These are phyloP conservation scores for Drosophila mettleri DNA, from an alignment of 2,888 invertebrate species.

Conservation along the genomic window DNA sequence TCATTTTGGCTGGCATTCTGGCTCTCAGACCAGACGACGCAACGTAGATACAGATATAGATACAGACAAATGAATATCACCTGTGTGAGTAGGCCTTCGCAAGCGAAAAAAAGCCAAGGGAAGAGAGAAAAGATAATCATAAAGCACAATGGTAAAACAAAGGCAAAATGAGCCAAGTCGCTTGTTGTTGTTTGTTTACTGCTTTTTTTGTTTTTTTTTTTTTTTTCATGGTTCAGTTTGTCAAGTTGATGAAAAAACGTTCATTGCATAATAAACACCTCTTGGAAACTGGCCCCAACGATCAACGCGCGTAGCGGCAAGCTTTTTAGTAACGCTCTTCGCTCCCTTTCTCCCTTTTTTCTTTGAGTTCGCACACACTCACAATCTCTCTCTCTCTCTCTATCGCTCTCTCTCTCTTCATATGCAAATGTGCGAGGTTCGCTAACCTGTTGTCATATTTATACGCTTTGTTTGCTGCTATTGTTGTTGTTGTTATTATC, in stretches of 20 bases:
- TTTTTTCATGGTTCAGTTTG: constrained; percentile 68
- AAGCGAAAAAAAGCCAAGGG: constrained; percentile 17
- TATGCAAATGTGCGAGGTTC: constrained; percentile 72
- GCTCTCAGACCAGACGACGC: constrained; percentile 39
- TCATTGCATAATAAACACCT: constrained; percentile 84
- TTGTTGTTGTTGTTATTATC: constrained; percentile 34
- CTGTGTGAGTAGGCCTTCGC: constrained; percentile 38
- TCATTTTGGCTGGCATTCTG: constrained; percentile 51
- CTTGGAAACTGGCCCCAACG: constrained; percentile 43
- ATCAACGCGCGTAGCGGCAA: constrained; percentile 66
- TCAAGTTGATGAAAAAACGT: constrained; percentile 80
- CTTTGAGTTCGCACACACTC: constrained; percentile 24
- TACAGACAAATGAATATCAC: constrained; percentile 42
- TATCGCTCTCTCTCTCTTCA: constrained; percentile 5
- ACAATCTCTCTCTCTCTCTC: constrained; percentile 5
- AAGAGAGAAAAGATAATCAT: constrained; percentile 34
- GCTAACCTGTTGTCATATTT: constrained; percentile 80
- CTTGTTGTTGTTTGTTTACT: constrained; percentile 35
- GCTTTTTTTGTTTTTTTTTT: not conserved
- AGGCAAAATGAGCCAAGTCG: constrained; percentile 49
- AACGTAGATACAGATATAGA: constrained; percentile 40
- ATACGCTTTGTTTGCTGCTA: constrained; percentile 59
- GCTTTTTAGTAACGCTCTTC: constrained; percentile 34
- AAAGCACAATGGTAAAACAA: constrained; percentile 54
- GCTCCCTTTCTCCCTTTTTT: constrained; percentile 22